Evolutionary conservation across 1,140 invertebrate genomes (phyloP).

Genomic region (Drosophila orena): DNA sequence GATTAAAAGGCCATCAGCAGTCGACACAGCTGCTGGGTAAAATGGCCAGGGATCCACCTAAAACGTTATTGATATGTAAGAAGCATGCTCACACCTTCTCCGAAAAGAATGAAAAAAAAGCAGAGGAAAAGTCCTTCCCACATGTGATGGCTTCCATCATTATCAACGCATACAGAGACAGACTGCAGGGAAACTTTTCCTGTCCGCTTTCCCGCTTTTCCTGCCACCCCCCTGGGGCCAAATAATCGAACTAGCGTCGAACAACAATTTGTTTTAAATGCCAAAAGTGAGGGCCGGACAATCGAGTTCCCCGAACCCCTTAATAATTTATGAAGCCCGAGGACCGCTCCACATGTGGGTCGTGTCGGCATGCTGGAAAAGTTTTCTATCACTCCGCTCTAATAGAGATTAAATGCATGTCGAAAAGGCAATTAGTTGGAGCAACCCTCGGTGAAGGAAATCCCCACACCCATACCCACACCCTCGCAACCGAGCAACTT

Average conservation of each 20-base stretch:
- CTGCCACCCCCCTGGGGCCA: constrained; percentile 39
- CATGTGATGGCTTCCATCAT: constrained; percentile 74
- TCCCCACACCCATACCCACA: background rate
- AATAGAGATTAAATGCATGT: constrained; percentile 85
- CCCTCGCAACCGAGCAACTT: background rate
- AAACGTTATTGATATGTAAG: constrained; percentile 76
- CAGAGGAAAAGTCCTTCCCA: constrained; percentile 29
- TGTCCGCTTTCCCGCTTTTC: constrained; percentile 8
- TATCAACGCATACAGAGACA: constrained; percentile 55
- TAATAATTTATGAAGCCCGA: constrained; percentile 79
- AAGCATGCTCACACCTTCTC: constrained; percentile 71
- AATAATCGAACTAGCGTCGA: constrained; percentile 78
- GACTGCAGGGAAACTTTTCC: constrained; percentile 49
- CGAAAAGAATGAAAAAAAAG: constrained; percentile 18
- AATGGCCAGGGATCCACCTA: constrained; percentile 46
- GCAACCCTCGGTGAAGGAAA: constrained; percentile 10
- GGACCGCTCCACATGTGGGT: constrained; percentile 63
- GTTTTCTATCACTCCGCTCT: constrained; percentile 74
- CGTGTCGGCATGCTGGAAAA: constrained; percentile 37
- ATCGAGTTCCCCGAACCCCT: constrained; percentile 61
- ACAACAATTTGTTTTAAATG: constrained; percentile 83
- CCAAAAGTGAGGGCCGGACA: constrained; percentile 54
- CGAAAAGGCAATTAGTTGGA: constrained; percentile 84
- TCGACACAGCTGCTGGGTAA: constrained; percentile 66
- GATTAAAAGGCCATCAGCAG: constrained; percentile 84